Evolutionary conservation across 2,888 invertebrate genomes (phyloP).

Genomic region (Cerastis rubricosa): DNA sequence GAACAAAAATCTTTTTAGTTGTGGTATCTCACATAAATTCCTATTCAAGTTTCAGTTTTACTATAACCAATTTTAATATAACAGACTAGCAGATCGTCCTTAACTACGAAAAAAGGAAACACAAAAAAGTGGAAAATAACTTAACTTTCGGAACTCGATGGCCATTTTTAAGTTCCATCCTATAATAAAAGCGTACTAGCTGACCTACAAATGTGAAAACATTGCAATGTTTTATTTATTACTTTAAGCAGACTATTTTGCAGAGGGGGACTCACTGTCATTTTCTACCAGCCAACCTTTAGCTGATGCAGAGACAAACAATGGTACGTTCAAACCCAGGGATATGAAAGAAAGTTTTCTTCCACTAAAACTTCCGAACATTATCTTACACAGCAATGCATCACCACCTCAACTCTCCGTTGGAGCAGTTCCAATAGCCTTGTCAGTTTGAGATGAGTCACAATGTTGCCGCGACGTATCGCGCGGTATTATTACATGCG

Average conservation of each 20-base stretch:
- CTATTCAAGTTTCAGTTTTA: too few species aligned
- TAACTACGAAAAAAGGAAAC: too few species aligned
- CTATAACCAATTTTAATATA: too few species aligned
- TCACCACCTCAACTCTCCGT: slow-evolving; percentile 29
- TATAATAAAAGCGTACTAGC: neutral
- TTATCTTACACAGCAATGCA: slow-evolving; percentile 25
- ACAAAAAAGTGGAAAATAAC: too few species aligned
- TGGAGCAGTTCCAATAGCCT: slow-evolving; percentile 73
- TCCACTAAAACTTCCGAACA: neutral
- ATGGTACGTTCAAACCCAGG: neutral
- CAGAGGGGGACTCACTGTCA: neutral
- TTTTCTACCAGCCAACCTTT: neutral
- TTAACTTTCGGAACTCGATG: too few species aligned
- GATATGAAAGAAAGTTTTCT: neutral
- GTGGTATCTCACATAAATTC: too few species aligned
- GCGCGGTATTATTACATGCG: slow-evolving; percentile 46
- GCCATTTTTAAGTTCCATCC: neutral
- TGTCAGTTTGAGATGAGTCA: slow-evolving; percentile 73
- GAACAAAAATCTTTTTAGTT: too few species aligned
- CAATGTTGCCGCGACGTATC: slow-evolving; percentile 59
- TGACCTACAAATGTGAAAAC: neutral
- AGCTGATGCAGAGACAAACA: neutral
- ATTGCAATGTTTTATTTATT: neutral
- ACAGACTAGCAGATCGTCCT: too few species aligned
- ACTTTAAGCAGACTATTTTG: neutral